Evolutionary conservation across 2,797 vertebrate species (phyloP), one percentile per base, ranked within the genome.

Genomic region (Chaenodraco wilsoni): DNA sequence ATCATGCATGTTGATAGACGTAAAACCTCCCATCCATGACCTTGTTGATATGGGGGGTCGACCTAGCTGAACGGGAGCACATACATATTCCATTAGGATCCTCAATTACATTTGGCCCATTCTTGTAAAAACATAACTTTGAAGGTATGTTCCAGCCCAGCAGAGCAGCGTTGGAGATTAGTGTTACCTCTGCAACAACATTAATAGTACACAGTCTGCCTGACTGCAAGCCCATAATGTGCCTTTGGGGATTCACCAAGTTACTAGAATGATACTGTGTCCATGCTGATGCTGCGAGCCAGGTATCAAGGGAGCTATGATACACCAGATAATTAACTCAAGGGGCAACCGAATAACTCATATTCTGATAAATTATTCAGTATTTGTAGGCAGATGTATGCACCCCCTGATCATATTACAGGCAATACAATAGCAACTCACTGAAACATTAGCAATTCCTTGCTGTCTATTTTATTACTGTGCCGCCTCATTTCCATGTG

Each of bases 321-420:
- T 82, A 79, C 78, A 86, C 55, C 75, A 85, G 72, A 90, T 93
- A 91, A 95, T 94, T 93, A 94, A 94, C 90, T 92, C 80, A 79
- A 48, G 58, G 87, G 86, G 88, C 87, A 89, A 93, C 74, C 84
- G 85, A 90, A 93, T 90, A 84, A 90, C 86, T 92, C 89, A 90
- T 88, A 93, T 86, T 88, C 75, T 72, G 66, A 94, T 94, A 46
- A 92, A 94, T 94, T 91, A 94, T 94, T 93, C 87, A 92, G 80
- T 84, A 81, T 90, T 86, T 89, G 87, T 62, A 79, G 74, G 72
- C 63, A 48, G 74, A 81, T 83, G 75, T 87, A 88, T 77, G 58
- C 74, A 76, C 55, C 73, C 66, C 66, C 74, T 78, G 33, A 79
- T 89, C 72, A 70, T 84, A 50, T 88, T 88, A 50, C 87, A 77